A percentile compares a stretch with the other conserved stretches of the same genome.
These are phyloP conservation scores for Gastrophysa polygoni DNA, from an alignment of 2,888 invertebrate genomes.

Conservation along the genomic window DNA sequence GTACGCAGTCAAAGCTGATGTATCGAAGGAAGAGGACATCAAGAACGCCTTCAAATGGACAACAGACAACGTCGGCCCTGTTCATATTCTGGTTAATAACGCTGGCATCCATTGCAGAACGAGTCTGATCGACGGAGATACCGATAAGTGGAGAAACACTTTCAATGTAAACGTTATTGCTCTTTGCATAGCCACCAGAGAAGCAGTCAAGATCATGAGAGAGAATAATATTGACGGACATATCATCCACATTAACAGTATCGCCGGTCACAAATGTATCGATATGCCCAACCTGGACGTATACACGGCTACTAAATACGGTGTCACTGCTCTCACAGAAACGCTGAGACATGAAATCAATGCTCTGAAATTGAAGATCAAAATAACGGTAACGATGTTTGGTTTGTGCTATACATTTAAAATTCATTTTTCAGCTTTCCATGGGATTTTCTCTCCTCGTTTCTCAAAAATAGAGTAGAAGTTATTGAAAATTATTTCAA, in stretches of 20 bases:
- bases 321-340: conserved; percentile 40
- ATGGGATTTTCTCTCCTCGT: too few species aligned
- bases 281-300: conserved; percentile 3
- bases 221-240: conserved; percentile 17
- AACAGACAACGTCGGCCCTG: conserved; percentile 49
- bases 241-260: conserved; percentile 21
- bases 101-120: conserved; percentile 47
- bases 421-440: too few species aligned
- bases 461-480: too few species aligned
- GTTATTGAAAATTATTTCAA: too few species aligned
- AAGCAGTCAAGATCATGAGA: conserved; percentile 19
- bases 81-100: conserved; percentile 55
- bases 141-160: conserved; percentile 36
- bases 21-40: conserved; percentile 51
- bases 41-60: conserved; percentile 49
- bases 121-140: conserved; percentile 41
- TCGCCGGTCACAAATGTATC: conserved; percentile 7
- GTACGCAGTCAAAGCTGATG: conserved; percentile 50
- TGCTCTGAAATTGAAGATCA: conserved; percentile 29
- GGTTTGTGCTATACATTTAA: too few species aligned
- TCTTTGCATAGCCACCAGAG: conserved; percentile 19
- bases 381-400: conserved; percentile 31
- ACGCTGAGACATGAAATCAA: conserved; percentile 37
- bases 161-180: conserved; percentile 39
- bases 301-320: conserved; percentile 41